Evolutionary conservation across 2,888 invertebrate species (phyloP), one percentile per base, ranked within the genome.

Genomic region (Busseola fusca): DNA sequence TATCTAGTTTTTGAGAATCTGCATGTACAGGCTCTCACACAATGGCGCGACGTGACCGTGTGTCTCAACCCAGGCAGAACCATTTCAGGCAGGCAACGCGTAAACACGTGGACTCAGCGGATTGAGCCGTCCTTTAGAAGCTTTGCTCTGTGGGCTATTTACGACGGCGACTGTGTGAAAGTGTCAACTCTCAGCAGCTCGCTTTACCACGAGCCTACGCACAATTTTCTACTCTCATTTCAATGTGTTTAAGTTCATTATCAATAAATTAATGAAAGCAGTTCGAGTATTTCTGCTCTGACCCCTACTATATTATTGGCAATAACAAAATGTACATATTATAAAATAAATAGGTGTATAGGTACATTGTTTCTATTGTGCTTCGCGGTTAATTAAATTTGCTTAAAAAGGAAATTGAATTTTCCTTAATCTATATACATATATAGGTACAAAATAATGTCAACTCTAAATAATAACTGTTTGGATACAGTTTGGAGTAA

Each of bases 311-410:
- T 58, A 34, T n/a, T 10, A 10, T n/a, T 34, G n/a, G 25, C 52
- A 18, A 18, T 25, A 27, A 37, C 18, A 37, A 1, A 18, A 57
- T 57, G n/a, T n/a, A n/a, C n/a, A 12, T 16, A 27, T 52, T 45
- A 25, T 21, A 25, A 52, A 25, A 42, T 16, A 52, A 42, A 45
- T 34, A 27, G 21, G n/a, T 50, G 16, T 21, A 16, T 42, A n/a
- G n/a, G n/a, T 40, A 16, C 16, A 42, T 63, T 37, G 10, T 45
- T 48, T 60, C 37, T 48, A 30, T 34, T 40, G 5, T 16, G 9
- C 25, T 56, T 66, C 14, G 54, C 30, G 66, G 27, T 60, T 48
- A 16, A 30, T 58, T 63, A 25, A 25, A 54, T 34, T 56, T 14
- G 30, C 27, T 54, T 5, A 42, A 16, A 21, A 30, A 56, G 50